phyloP scores from a whole-genome alignment of 2,113 vertebrate species.

The Notechis scutatus region DNA sequence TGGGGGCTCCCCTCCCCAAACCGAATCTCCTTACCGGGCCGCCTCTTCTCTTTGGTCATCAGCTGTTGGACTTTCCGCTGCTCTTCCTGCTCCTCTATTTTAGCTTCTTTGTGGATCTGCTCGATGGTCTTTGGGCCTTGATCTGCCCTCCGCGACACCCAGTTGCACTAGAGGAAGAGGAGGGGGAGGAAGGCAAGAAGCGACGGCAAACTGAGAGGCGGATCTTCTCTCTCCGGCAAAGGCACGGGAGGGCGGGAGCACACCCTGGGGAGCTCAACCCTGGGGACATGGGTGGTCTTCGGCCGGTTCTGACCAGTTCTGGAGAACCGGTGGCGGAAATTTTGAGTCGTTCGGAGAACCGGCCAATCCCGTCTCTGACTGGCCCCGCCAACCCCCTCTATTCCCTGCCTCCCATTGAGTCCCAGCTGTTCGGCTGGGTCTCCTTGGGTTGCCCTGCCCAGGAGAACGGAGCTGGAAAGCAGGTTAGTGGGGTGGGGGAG shows the following conservation, averaged over 20 bases:
- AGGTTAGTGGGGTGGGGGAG: too few relatives aligned
- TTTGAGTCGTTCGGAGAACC: too few relatives aligned
- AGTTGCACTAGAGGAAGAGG: constrained; percentile 80
- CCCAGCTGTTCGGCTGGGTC: too few relatives aligned
- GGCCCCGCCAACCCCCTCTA: too few relatives aligned
- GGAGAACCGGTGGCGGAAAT: too few relatives aligned
- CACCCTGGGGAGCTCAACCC: not conserved
- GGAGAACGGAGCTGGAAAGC: too few relatives aligned
- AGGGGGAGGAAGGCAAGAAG: not conserved
- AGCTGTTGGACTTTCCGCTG: constrained; percentile 96
- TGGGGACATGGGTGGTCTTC: not conserved
- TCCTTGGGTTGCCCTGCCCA: too few relatives aligned
- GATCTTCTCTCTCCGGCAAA: not conserved
- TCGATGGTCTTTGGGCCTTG: constrained; percentile 97
- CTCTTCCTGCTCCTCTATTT: constrained; percentile 97
- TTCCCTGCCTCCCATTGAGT: too few relatives aligned
- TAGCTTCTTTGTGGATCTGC: constrained; percentile 97
- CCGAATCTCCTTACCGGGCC: constrained; percentile 75
- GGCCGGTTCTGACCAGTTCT: too few relatives aligned
- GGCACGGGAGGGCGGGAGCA: not conserved
- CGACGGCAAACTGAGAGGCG: fast-evolving
- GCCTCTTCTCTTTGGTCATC: constrained; percentile 93
- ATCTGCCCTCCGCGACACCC: constrained; percentile 92
- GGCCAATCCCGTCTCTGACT: too few relatives aligned
- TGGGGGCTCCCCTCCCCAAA: not conserved